Conservation (phyloP, 1,140 invertebrate species). For the Euschistus heros region DNA sequence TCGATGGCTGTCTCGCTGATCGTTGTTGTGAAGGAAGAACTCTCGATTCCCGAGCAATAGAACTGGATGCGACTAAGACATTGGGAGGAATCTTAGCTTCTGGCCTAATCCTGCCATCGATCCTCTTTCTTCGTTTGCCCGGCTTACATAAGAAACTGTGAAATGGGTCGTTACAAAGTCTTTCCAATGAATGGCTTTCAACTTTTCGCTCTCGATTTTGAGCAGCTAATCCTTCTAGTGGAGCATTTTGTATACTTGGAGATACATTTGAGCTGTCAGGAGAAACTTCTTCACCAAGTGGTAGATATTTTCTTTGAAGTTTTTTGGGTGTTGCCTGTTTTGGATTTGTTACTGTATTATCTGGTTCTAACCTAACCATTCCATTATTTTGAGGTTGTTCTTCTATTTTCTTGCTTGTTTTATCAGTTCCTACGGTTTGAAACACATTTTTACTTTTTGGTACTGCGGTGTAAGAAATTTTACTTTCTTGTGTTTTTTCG, state of each 20-base stretch:
- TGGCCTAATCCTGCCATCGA: conserved; percentile 23
- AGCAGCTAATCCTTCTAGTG: not conserved
- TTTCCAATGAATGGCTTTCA: conserved; percentile 22
- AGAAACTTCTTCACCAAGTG: not conserved
- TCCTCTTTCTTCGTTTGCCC: conserved; percentile 17
- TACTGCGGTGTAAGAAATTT: not conserved
- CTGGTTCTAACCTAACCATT: not conserved
- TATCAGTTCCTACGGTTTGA: not conserved
- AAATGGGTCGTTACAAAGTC: conserved; percentile 27
- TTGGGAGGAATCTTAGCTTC: conserved; percentile 22
- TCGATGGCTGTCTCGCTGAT: not conserved
- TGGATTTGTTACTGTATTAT: not conserved
- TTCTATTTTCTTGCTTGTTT: not conserved
- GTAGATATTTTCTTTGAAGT: not conserved
- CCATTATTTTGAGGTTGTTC: not conserved
- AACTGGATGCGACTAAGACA: conserved; percentile 13
- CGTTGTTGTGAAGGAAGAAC: not conserved
- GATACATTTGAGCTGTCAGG: conserved; percentile 4
- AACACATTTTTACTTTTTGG: not conserved
- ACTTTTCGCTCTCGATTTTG: not conserved
- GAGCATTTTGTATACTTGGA: not conserved
- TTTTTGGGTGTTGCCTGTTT: too few species aligned
- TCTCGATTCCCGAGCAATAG: not conserved
- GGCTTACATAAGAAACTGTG: conserved; percentile 28
- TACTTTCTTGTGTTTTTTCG: not conserved